Evolutionary conservation across 1,140 invertebrate genomes (phyloP).

Genomic region (Subanguina moxae): DNA sequence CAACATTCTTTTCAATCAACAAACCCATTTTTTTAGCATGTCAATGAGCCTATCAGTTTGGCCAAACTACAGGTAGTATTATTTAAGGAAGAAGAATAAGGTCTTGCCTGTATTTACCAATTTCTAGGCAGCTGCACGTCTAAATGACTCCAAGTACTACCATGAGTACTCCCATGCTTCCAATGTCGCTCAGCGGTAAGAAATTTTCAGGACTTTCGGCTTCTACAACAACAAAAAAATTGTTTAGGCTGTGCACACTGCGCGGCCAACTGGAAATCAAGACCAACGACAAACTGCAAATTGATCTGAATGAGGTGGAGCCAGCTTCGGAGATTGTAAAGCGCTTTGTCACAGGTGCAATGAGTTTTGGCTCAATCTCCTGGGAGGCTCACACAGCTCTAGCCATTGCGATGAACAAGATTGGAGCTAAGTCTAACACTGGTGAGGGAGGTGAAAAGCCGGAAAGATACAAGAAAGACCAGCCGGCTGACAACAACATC

Average conservation of each 20-base stretch:
- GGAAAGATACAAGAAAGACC: conserved; percentile 71
- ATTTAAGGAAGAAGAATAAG: too few species aligned
- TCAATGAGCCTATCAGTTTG: conserved; percentile 90
- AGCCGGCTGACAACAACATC: conserved; percentile 70
- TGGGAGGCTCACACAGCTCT: conserved; percentile 88
- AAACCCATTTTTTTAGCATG: conserved; percentile 69
- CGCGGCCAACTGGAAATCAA: conserved; percentile 83
- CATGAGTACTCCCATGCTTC: conserved; percentile 81
- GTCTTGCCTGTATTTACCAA: neutral
- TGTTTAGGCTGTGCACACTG: conserved; percentile 70
- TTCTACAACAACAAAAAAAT: too few species aligned
- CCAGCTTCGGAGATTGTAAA: conserved; percentile 90
- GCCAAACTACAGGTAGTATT: conserved; percentile 76
- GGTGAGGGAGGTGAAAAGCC: conserved; percentile 85
- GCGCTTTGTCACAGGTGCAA: conserved; percentile 72
- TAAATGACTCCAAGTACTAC: conserved; percentile 78
- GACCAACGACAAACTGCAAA: conserved; percentile 67
- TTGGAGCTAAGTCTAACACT: conserved; percentile 92
- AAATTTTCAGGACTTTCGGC: too few species aligned
- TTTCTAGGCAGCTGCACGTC: conserved; percentile 73
- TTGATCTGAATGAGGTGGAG: conserved; percentile 81
- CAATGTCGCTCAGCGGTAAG: conserved; percentile 70
- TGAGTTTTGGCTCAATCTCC: conserved; percentile 88
- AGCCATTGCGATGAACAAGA: conserved; percentile 92
- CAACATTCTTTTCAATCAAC: too few species aligned